A percentile compares a stretch with the other conserved stretches of the same genome.
phyloP scores from a whole-genome alignment of 2,113 vertebrate species.

The Cyanoliseus patagonus region DNA sequence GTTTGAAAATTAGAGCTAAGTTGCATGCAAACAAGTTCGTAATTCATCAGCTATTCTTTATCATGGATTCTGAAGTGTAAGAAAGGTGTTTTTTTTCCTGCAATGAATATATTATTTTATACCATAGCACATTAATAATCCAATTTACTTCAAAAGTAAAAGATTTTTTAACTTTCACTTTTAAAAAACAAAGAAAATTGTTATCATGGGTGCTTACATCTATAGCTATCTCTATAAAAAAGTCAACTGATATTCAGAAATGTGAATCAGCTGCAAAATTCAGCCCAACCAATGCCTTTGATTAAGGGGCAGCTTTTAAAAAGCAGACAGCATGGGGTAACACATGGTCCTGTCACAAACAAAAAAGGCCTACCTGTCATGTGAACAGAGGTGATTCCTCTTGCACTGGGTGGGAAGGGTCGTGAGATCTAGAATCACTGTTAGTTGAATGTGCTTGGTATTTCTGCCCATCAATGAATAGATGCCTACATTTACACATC shows the following conservation, averaged over 20 bases:
- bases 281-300: not conserved
- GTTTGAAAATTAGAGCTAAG: not conserved
- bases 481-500: not conserved
- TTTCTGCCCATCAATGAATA: not conserved
- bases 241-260: not conserved
- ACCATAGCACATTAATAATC: not conserved
- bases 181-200: not conserved
- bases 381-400: not conserved
- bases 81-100: not conserved
- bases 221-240: not conserved
- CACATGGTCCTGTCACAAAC: not conserved
- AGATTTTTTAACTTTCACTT: not conserved
- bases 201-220: not conserved
- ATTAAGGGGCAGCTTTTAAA: not conserved
- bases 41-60: not conserved
- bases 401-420: not conserved
- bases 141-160: not conserved
- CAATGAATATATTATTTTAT: not conserved
- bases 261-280: not conserved
- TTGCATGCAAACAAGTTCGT: not conserved
- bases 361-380: not conserved
- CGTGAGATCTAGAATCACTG: not conserved
- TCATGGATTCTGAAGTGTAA: not conserved
- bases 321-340: not conserved
- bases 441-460: not conserved